phyloP scores from a whole-genome alignment of 2,797 vertebrate genomes.

The Chloroceryle amazona region DNA sequence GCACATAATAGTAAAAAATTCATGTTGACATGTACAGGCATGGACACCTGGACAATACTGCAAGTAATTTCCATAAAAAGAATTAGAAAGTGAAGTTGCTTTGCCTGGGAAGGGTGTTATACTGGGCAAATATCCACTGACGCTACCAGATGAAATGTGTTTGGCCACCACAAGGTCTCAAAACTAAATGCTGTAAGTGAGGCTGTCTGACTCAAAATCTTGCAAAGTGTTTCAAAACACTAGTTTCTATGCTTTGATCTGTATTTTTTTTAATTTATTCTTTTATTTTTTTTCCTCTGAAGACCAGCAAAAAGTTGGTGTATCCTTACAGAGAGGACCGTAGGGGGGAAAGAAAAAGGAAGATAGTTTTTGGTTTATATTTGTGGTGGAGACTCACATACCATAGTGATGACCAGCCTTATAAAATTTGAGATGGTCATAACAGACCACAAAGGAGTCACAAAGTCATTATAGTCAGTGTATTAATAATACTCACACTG shows the following conservation, averaged over 20 bases:
- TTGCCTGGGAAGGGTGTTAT: slow-evolving; percentile 19
- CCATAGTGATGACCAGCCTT: neutral
- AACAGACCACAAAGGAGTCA: slow-evolving; percentile 45
- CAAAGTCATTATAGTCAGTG: slow-evolving; percentile 38
- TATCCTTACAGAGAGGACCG: neutral
- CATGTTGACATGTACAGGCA: slow-evolving; percentile 35
- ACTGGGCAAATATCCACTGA: slow-evolving; percentile 38
- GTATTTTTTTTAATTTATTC: too few species aligned
- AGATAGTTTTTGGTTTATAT: neutral
- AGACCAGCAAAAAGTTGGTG: neutral
- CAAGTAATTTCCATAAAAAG: slow-evolving; percentile 57
- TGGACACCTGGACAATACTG: slow-evolving; percentile 14
- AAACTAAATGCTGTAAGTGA: neutral
- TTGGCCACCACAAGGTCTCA: neutral
- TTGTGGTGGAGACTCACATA: neutral
- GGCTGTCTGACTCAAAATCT: neutral
- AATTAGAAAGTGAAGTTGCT: slow-evolving; percentile 25
- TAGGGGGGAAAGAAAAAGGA: neutral
- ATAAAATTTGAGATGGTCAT: slow-evolving; percentile 28
- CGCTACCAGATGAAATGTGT: slow-evolving; percentile 17
- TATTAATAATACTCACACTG: slow-evolving; percentile 56
- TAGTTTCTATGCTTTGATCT: neutral
- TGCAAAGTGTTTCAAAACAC: neutral
- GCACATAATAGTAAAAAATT: slow-evolving; percentile 38
- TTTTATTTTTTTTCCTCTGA: neutral